A percentile compares a stretch with the other conserved stretches of the same genome.
Evolutionary conservation across 92 coral and sea anemone species (phyloP).

Genomic region (Palythoa heliodiscus): DNA sequence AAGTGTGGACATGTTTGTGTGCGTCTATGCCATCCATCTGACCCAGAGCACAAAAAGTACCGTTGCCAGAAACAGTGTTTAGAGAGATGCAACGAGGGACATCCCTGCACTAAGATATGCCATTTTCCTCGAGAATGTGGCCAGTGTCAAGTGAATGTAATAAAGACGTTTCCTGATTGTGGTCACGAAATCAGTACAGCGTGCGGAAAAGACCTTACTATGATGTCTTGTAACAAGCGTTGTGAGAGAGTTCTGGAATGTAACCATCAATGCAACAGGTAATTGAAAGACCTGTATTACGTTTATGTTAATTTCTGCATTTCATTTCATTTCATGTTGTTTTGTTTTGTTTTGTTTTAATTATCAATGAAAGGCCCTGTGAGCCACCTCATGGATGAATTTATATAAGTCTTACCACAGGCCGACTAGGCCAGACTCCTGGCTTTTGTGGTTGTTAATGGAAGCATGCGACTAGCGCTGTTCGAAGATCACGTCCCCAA

Average conservation of each 20-base stretch:
- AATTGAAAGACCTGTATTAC: neutral
- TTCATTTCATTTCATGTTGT: no score
- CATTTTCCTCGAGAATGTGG: conserved; percentile 56
- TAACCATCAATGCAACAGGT: conserved; percentile 46
- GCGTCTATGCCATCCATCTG: conserved; percentile 51
- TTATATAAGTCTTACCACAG: no score
- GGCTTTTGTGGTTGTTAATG: no score
- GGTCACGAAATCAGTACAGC: conserved; percentile 45
- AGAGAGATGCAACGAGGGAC: conserved; percentile 39
- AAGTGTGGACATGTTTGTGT: conserved; percentile 70
- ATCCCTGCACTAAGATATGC: conserved; percentile 64
- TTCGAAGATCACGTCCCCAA: no score
- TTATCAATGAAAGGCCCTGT: no score
- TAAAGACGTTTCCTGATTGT: conserved; percentile 54
- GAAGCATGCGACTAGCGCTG: no score
- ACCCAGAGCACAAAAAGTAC: conserved; percentile 44
- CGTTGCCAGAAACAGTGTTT: conserved; percentile 44
- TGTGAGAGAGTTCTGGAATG: conserved; percentile 47
- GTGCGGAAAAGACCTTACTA: conserved; percentile 37
- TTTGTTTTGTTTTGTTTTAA: no score
- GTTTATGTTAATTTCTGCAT: neutral
- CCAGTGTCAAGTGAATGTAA: conserved; percentile 41
- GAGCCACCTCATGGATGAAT: no score
- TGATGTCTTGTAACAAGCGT: conserved; percentile 31
- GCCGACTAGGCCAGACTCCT: no score